phyloP scores from a whole-genome alignment of 2,797 vertebrate genomes.

The Echeneis naucrates region DNA sequence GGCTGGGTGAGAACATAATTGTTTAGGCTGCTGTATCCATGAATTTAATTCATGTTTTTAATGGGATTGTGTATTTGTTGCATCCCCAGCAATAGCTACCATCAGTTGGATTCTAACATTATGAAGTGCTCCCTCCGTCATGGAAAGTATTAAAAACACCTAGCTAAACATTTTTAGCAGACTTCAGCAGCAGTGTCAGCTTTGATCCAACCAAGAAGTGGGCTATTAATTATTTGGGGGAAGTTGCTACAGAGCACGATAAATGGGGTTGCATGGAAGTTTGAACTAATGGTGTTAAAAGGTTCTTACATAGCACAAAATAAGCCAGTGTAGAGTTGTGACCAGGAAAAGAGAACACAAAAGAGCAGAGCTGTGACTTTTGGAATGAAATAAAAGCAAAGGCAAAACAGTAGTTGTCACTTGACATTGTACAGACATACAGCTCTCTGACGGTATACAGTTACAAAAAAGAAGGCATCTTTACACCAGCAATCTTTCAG shows the following conservation, averaged over 20 bases:
- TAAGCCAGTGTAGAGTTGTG: slow-evolving; percentile 21
- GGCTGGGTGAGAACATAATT: slow-evolving; percentile 31
- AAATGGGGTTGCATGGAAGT: slow-evolving; percentile 20
- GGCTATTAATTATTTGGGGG: slow-evolving; percentile 28
- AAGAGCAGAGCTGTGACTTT: not conserved
- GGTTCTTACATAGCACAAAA: slow-evolving; percentile 1
- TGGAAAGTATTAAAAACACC: slow-evolving; percentile 22
- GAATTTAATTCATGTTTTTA: slow-evolving; percentile 41
- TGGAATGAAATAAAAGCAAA: slow-evolving; percentile 28
- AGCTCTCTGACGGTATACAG: slow-evolving; percentile 18
- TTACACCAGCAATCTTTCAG: slow-evolving; percentile 8
- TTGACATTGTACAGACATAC: slow-evolving; percentile 24
- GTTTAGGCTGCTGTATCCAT: slow-evolving; percentile 19
- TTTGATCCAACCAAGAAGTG: slow-evolving; percentile 20
- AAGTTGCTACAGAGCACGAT: slow-evolving; percentile 17
- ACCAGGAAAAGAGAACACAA: slow-evolving; percentile 5
- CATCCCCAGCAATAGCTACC: slow-evolving; percentile 2
- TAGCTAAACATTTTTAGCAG: slow-evolving; percentile 11
- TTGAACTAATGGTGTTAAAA: slow-evolving; percentile 44
- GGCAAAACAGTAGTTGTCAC: slow-evolving; percentile 16
- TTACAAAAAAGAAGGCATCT: slow-evolving; percentile 18
- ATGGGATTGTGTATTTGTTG: slow-evolving; percentile 18
- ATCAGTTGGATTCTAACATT: slow-evolving; percentile 2
- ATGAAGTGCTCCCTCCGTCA: slow-evolving; percentile 12
- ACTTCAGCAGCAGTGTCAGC: slow-evolving; percentile 34